phyloP scores from a whole-genome alignment of 2,113 vertebrate genomes.

The Chaetura pelagica region DNA sequence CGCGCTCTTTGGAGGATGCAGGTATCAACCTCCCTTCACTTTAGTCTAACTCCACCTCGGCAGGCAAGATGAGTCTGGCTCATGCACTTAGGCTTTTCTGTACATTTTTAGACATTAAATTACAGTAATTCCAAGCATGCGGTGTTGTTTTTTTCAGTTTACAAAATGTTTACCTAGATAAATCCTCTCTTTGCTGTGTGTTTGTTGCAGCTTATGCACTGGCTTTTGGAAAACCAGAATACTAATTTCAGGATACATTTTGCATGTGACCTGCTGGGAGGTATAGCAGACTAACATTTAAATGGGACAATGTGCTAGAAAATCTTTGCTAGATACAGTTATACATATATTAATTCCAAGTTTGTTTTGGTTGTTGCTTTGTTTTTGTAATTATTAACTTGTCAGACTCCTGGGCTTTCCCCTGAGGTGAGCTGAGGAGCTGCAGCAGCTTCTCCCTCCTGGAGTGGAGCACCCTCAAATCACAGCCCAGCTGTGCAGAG shows the following conservation, averaged over 20 bases:
- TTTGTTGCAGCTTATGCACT: neutral
- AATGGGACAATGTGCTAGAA: neutral
- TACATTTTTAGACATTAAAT: neutral
- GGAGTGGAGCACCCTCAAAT: neutral
- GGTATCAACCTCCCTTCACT: neutral
- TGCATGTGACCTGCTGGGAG: neutral
- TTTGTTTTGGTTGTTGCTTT: no score
- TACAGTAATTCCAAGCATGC: neutral
- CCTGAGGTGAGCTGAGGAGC: neutral
- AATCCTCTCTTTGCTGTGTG: neutral
- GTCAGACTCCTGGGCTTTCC: neutral
- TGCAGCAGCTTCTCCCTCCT: neutral
- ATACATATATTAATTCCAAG: neutral
- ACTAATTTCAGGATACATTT: neutral
- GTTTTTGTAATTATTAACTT: neutral
- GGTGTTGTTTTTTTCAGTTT: accelerated
- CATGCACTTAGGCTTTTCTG: neutral
- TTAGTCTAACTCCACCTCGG: neutral
- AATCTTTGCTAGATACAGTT: neutral
- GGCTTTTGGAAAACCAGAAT: neutral
- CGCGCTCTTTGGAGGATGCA: neutral
- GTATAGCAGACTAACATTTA: neutral
- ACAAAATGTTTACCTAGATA: neutral
- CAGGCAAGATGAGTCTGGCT: neutral
- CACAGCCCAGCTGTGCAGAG: neutral